Evolutionary conservation across 37 sponge, comb jelly and placozoan species (phyloP).

Genomic region (Aphrocallistes beatrix): DNA sequence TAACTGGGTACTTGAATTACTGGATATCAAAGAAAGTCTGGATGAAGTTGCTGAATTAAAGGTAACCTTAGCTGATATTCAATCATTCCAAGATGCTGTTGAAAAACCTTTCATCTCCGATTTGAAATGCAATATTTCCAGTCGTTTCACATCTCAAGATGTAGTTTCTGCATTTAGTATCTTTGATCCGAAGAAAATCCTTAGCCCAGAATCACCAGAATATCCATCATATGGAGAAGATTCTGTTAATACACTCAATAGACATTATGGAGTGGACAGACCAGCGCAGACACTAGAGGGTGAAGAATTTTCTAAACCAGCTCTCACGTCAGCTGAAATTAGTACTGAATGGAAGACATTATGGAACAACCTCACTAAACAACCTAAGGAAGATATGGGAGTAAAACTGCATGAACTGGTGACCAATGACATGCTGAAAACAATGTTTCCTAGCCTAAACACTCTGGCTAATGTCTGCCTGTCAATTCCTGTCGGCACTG

Average conservation of each 20-base stretch:
- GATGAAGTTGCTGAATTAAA: constrained; percentile 28
- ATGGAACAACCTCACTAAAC: constrained; percentile 29
- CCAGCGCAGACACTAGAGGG: constrained; percentile 37
- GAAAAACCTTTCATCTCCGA: neutral
- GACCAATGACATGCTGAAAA: constrained; percentile 41
- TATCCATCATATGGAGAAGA: constrained; percentile 33
- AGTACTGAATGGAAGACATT: constrained; percentile 36
- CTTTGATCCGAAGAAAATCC: neutral
- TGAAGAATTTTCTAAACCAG: constrained; percentile 24
- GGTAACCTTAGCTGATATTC: neutral
- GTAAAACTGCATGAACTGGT: constrained; percentile 21
- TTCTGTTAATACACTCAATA: constrained; percentile 23
- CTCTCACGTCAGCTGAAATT: constrained; percentile 28
- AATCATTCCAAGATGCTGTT: neutral
- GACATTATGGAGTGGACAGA: constrained; percentile 35
- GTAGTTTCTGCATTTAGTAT: neutral
- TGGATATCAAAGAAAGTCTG: constrained; percentile 23
- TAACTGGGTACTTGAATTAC: constrained; percentile 52
- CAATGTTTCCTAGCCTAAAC: constrained; percentile 39
- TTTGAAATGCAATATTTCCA: neutral
- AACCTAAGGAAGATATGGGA: constrained; percentile 29
- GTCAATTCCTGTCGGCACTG: constrained; percentile 36
- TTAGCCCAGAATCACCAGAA: constrained; percentile 2
- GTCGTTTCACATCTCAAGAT: constrained; percentile 17
- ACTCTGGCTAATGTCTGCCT: constrained; percentile 37